Conservation (phyloP, 2,888 invertebrate genomes). For the Dynastes tityus region DNA sequence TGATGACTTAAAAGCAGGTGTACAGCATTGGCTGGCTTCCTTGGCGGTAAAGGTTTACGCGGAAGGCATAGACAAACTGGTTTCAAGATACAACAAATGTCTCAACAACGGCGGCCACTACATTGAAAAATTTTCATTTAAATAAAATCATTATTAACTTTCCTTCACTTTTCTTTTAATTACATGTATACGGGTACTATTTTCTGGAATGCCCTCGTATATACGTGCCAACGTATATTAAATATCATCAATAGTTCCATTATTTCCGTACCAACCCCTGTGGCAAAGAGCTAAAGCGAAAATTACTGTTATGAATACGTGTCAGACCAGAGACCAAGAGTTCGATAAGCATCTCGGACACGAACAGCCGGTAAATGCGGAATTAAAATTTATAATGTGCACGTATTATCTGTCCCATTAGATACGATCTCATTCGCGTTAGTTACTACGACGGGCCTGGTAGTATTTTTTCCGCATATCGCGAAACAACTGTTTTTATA, state of each 20-base stretch:
- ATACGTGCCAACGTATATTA: too few species aligned
- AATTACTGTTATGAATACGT: constrained; percentile 30
- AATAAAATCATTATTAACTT: too few species aligned
- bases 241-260: background rate
- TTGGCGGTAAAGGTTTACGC: too few species aligned
- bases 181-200: too few species aligned
- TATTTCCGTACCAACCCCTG: constrained; percentile 7
- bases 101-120: too few species aligned
- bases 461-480: constrained; percentile 39
- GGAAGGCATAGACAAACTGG: too few species aligned
- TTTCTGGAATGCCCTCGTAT: too few species aligned
- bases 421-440: constrained; percentile 32
- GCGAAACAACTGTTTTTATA: constrained; percentile 44
- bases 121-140: too few species aligned
- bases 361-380: constrained; percentile 22
- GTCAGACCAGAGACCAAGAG: background rate
- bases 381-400: constrained; percentile 42
- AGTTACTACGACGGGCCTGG: background rate
- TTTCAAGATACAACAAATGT: too few species aligned
- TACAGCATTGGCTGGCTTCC: too few species aligned
- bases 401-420: constrained; percentile 14
- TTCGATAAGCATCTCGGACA: constrained; percentile 28
- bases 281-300: background rate
- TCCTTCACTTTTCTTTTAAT: too few species aligned
- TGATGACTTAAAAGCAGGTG: too few species aligned